A percentile compares a stretch with the other conserved stretches of the same genome.
These are phyloP conservation scores for Dendroctonus ponderosae DNA, from an alignment of 1,140 invertebrate species.

Conservation along the genomic window DNA sequence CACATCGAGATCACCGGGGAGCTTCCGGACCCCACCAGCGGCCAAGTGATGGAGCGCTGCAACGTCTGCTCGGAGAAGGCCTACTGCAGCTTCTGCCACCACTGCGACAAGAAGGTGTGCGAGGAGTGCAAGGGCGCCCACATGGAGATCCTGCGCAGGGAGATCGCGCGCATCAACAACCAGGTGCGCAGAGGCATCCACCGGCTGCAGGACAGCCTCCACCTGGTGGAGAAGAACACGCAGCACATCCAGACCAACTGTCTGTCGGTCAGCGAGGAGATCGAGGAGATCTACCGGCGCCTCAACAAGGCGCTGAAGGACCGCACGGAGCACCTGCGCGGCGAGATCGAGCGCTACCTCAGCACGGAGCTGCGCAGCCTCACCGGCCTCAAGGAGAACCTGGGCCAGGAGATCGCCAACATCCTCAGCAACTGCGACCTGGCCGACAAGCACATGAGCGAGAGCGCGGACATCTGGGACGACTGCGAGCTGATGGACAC, in stretches of 20 bases:
- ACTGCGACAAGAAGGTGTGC: constrained; percentile 94
- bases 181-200: constrained; percentile 85
- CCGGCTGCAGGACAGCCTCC: constrained; percentile 79
- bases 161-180: constrained; percentile 91
- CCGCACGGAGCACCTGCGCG: constrained; percentile 81
- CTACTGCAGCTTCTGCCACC: constrained; percentile 82
- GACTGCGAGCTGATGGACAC: constrained; percentile 88
- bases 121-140: constrained; percentile 90
- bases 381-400: constrained; percentile 84
- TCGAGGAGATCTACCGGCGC: constrained; percentile 87
- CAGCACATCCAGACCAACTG: constrained; percentile 81
- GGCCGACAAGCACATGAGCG: constrained; percentile 90
- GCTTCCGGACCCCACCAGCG: constrained; percentile 82
- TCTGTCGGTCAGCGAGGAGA: constrained; percentile 82
- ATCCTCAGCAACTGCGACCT: constrained; percentile 94
- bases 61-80: constrained; percentile 94
- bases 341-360: constrained; percentile 86
- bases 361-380: constrained; percentile 79
- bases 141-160: constrained; percentile 90
- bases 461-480: constrained; percentile 81
- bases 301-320: constrained; percentile 89
- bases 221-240: constrained; percentile 82
- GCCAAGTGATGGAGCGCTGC: constrained; percentile 82
- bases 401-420: constrained; percentile 89
- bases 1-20: constrained; percentile 93